phyloP scores from a whole-genome alignment of 2,113 vertebrate species.

The Pteropus alecto region DNA sequence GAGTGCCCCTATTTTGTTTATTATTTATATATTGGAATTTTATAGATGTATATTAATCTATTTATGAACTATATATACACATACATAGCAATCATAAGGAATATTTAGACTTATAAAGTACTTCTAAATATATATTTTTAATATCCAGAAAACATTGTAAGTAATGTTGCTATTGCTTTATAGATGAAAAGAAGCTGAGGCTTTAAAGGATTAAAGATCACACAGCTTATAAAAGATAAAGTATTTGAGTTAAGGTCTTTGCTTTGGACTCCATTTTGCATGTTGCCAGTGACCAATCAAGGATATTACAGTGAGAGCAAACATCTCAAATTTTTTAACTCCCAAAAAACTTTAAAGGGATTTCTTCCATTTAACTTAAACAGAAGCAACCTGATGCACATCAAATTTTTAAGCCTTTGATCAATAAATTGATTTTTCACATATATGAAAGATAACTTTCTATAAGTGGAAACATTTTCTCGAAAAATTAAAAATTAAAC shows the following conservation, averaged over 20 bases:
- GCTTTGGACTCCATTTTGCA: not conserved
- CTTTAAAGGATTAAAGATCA: not conserved
- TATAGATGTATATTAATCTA: not conserved
- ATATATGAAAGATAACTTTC: not conserved
- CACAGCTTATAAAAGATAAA: not conserved
- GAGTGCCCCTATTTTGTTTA: not conserved
- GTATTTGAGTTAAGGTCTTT: not conserved
- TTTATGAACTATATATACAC: not conserved
- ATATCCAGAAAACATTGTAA: not conserved
- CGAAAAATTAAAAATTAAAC: no score
- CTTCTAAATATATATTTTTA: slow-evolving; percentile 16
- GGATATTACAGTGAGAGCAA: not conserved
- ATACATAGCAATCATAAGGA: not conserved
- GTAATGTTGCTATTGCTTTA: not conserved
- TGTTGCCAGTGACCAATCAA: not conserved
- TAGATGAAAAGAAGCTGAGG: not conserved
- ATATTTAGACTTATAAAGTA: slow-evolving; percentile 2
- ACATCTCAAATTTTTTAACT: not conserved
- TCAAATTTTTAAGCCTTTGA: slow-evolving; percentile 1
- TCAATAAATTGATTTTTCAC: not conserved
- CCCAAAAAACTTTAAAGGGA: not conserved
- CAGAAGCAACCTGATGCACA: not conserved
- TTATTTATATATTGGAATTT: slow-evolving; percentile 22
- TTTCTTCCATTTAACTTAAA: slow-evolving; percentile 13
- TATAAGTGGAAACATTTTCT: not conserved